Conservation (phyloP, 2,797 vertebrate genomes). For the Tolypeutes matacus region DNA sequence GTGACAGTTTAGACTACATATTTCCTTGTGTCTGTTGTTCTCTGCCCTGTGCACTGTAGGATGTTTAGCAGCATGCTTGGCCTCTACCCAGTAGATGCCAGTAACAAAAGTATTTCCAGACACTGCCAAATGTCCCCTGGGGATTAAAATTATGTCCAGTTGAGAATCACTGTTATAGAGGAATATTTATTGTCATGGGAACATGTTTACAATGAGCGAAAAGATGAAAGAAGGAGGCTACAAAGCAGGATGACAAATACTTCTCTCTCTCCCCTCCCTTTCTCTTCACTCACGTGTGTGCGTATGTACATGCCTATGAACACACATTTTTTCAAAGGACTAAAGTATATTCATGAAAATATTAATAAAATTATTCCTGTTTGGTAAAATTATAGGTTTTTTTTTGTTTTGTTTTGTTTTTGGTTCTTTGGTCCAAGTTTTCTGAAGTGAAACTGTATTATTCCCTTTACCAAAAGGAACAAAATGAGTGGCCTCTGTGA, state of each 20-base stretch:
- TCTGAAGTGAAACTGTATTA: slow-evolving; percentile 24
- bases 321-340: not conserved
- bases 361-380: not conserved
- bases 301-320: not conserved
- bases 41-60: not conserved
- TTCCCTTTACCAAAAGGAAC: not conserved
- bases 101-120: not conserved
- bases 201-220: slow-evolving; percentile 6
- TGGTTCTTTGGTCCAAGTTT: not conserved
- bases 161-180: not conserved
- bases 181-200: slow-evolving; percentile 13
- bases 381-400: not conserved
- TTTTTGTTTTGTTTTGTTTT: not conserved
- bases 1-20: not conserved
- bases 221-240: slow-evolving; percentile 2
- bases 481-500: not conserved
- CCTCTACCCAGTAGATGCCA: not conserved
- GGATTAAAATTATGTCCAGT: not conserved
- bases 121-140: not conserved
- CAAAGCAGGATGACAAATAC: not conserved
- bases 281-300: too few relatives aligned
- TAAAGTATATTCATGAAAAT: not conserved
- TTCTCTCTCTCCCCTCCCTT: too few relatives aligned
- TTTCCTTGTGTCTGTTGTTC: too few relatives aligned
- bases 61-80: not conserved